Percentiles rank a stretch among this genome's conserved stretches.
phyloP scores from a whole-genome alignment of 1,140 invertebrate species.

The Drosophila trapezifrons region DNA sequence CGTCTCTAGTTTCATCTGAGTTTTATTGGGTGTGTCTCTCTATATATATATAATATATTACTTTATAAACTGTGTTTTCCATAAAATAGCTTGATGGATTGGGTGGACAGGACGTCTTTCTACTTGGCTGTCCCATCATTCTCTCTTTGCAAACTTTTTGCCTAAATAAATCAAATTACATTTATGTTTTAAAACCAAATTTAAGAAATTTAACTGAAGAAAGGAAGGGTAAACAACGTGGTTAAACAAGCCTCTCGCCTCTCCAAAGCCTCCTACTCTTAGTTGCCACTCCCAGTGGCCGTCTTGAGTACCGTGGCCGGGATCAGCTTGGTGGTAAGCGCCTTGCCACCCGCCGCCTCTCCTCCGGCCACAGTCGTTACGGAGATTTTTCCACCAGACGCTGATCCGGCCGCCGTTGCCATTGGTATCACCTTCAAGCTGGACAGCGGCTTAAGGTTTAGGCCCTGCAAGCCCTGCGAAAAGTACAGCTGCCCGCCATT shows the following conservation, averaged over 20 bases:
- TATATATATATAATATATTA: conserved; percentile 21
- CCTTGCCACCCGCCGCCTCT: conserved; percentile 22
- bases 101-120: background rate
- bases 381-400: conserved; percentile 45
- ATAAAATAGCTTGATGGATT: conserved; percentile 15
- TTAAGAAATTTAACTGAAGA: conserved; percentile 40
- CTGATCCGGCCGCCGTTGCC: conserved; percentile 25
- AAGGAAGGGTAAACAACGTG: conserved; percentile 46
- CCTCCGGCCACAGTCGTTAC: conserved; percentile 36
- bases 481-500: conserved; percentile 86
- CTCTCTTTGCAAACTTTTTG: conserved; percentile 48
- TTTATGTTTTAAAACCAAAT: conserved; percentile 12
- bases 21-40: conserved; percentile 43
- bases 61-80: conserved; percentile 35
- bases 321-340: conserved; percentile 56
- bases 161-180: conserved; percentile 37
- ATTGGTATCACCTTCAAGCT: conserved; percentile 87
- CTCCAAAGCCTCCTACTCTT: conserved; percentile 12
- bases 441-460: conserved; percentile 89
- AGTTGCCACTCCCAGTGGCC: conserved; percentile 63
- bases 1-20: conserved; percentile 43
- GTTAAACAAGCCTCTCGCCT: conserved; percentile 61
- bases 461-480: conserved; percentile 85
- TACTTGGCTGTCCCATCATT: background rate
- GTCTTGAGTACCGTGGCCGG: conserved; percentile 65